phyloP scores from a whole-genome alignment of 2,888 invertebrate species.

The Leptinotarsa juncta region DNA sequence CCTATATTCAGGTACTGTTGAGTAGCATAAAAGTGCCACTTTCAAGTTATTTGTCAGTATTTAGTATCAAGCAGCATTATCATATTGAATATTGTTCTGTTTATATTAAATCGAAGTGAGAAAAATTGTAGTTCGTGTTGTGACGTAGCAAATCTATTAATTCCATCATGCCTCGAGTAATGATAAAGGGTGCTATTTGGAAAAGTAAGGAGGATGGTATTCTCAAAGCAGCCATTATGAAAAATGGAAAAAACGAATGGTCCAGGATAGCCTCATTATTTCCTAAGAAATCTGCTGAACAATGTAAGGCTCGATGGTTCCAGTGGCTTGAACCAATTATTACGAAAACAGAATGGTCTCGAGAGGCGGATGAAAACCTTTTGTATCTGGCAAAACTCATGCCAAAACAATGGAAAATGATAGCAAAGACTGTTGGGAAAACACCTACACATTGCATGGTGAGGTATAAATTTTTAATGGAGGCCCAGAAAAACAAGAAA shows the following conservation, averaged over 20 bases:
- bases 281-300: slow-evolving; percentile 98
- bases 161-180: slow-evolving; percentile 93
- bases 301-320: slow-evolving; percentile 99
- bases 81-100: no score
- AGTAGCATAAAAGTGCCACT: no score
- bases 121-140: no score
- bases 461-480: slow-evolving; percentile 95
- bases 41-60: no score
- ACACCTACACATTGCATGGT: slow-evolving; percentile 99
- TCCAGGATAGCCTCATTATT: slow-evolving; percentile 97
- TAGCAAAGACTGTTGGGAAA: slow-evolving; percentile 98
- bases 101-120: no score
- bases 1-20: no score
- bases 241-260: slow-evolving; percentile 99
- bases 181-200: slow-evolving; percentile 99
- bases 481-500: slow-evolving; percentile 89
- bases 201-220: slow-evolving; percentile 99
- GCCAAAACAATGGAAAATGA: slow-evolving; percentile 99
- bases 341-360: slow-evolving; percentile 99
- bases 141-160: neutral
- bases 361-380: slow-evolving; percentile 98
- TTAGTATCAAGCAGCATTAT: no score
- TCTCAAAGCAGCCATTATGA: slow-evolving; percentile 99
- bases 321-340: slow-evolving; percentile 99
- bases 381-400: slow-evolving; percentile 97